Evolutionary conservation across 2,888 invertebrate species (phyloP), one percentile per base, ranked within the genome.

Genomic region (Helicoverpa assulta): DNA sequence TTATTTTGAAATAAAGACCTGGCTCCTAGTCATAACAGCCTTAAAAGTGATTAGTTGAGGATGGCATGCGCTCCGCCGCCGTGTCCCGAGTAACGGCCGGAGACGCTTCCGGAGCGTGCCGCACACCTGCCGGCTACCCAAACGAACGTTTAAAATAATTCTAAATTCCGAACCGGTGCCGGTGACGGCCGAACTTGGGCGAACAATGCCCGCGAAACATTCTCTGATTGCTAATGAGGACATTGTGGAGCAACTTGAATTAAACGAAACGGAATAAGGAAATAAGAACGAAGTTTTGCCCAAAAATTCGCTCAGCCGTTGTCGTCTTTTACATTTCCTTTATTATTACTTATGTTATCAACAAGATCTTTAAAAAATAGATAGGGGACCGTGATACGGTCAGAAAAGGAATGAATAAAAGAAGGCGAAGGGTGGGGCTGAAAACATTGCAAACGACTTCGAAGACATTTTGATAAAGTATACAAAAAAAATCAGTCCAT

Each of bases 211-310:
- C 90, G 87, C 91, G 91, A 89, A 93, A 93, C 92, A 94, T 91
- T 93, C 90, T 85, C 89, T 91, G 93, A 94, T 94, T 94, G 93
- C 93, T 94, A 94, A 94, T 94, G 93, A 94, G 93, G 88, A 92
- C 92, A 92, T 93, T 93, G 91, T 91, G 89, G 90, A 89, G 89
- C 89, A 91, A 91, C 88, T 92, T 89, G 90, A 89, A 91, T 90
- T 90, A 88, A 90, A 89, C 90, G 86, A 88, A 89, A 90, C 89
- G 89, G 90, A 90, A 91, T 88, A 89, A 91, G 88, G 85, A 88
- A 85, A 84, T 83, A 78, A 84, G 80, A 78, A 77, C 77, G 68
- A 88, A 88, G 82, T 86, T 86, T 78, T 82, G 55, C 43, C 70
- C 77, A 82, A 86, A 88, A 86, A 85, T 82, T 88, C 80, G 73